A percentile compares a stretch with the other conserved stretches of the same genome.
phyloP scores from a whole-genome alignment of 2,797 vertebrate species.

The Delichon dasypus region DNA sequence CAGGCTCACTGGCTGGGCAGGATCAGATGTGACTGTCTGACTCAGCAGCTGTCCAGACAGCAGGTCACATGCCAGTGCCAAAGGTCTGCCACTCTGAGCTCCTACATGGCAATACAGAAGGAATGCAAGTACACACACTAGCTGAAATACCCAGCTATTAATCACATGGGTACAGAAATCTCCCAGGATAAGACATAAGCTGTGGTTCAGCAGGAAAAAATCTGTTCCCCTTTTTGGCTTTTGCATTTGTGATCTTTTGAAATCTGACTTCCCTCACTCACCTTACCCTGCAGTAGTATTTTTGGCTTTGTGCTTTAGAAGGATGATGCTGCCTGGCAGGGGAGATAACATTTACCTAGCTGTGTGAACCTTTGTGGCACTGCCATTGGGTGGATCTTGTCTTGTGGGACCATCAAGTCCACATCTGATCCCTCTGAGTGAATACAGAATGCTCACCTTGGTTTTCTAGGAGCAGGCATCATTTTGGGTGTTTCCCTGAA shows the following conservation, averaged over 20 bases:
- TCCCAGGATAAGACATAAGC: neutral
- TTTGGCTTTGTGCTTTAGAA: neutral
- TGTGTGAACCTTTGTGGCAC: neutral
- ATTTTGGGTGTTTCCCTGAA: neutral
- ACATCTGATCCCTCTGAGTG: accelerated
- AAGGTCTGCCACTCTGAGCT: neutral
- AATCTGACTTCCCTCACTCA: neutral
- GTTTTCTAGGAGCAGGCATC: accelerated
- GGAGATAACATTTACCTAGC: neutral
- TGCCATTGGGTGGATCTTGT: accelerated
- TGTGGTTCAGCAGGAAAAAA: neutral
- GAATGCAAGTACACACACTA: neutral
- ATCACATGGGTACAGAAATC: neutral
- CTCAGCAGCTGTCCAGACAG: neutral
- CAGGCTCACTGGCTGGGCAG: neutral
- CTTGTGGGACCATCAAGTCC: neutral
- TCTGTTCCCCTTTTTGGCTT: neutral
- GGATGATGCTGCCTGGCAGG: neutral
- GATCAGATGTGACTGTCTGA: neutral
- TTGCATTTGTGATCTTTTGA: neutral
- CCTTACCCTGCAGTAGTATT: neutral
- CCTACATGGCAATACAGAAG: neutral
- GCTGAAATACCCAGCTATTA: neutral
- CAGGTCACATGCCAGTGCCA: neutral
- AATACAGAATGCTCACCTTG: neutral